These are phyloP conservation scores for Solea solea DNA, from an alignment of 2,113 vertebrate genomes.

Conservation along the genomic window DNA sequence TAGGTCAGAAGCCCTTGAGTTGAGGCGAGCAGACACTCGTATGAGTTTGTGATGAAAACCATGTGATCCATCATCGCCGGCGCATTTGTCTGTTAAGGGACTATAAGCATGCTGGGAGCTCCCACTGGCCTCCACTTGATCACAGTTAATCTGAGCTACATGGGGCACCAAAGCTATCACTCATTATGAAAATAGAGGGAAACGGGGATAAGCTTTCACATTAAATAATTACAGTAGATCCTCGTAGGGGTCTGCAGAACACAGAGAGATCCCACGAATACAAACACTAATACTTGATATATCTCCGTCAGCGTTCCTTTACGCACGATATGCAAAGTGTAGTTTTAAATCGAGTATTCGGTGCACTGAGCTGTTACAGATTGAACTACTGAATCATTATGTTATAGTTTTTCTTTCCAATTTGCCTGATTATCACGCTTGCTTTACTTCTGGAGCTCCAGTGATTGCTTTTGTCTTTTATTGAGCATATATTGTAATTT, in stretches of 20 bases:
- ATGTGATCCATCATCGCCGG: conserved; percentile 90
- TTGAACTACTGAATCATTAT: too few relatives aligned
- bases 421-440: not conserved
- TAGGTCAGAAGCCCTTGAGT: conserved; percentile 90
- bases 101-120: conserved; percentile 85
- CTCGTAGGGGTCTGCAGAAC: conserved; percentile 4
- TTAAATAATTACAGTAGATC: conserved; percentile 73
- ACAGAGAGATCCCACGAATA: conserved; percentile 9
- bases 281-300: not conserved
- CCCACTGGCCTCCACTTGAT: conserved; percentile 92
- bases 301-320: not conserved
- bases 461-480: not conserved
- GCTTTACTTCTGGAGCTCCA: not conserved
- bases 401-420: too few relatives aligned
- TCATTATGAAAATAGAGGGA: conserved; percentile 86
- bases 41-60: conserved; percentile 93
- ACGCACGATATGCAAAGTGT: too few relatives aligned
- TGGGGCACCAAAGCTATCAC: conserved; percentile 77
- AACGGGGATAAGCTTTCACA: conserved; percentile 75
- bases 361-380: not conserved
- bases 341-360: not conserved
- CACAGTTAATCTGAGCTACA: conserved; percentile 86
- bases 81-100: conserved; percentile 86
- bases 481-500: not conserved
- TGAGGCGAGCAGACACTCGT: conserved; percentile 78